A percentile compares a stretch with the other conserved stretches of the same genome.
phyloP scores from a whole-genome alignment of 2,888 invertebrate genomes.

The Chironomus tentans region DNA sequence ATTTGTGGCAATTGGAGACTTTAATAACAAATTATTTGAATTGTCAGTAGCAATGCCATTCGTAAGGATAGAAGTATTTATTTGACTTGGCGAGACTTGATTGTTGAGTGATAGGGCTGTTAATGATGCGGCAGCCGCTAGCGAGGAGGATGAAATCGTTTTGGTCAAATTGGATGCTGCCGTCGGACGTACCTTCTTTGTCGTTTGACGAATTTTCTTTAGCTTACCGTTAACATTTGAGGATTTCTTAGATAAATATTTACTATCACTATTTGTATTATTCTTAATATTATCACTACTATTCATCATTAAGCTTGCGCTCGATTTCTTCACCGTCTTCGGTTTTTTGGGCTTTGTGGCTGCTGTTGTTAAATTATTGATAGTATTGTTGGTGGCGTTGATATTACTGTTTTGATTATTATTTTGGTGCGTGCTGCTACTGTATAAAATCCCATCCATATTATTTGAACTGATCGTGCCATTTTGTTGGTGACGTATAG shows the following conservation, averaged over 20 bases:
- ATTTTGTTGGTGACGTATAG: neutral
- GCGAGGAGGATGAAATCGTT: neutral
- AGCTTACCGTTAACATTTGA: conserved; percentile 18
- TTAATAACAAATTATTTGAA: neutral
- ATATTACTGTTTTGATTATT: conserved; percentile 6
- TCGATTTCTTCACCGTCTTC: neutral
- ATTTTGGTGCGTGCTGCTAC: conserved; percentile 6
- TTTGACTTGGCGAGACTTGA: conserved; percentile 7
- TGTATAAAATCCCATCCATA: neutral
- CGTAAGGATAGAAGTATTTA: neutral
- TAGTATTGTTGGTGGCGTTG: neutral
- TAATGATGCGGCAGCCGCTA: conserved; percentile 4
- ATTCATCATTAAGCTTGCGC: conserved; percentile 4
- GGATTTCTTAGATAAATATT: conserved; percentile 13
- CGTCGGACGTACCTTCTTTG: conserved; percentile 9
- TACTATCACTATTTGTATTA: conserved; percentile 14
- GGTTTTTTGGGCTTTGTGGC: neutral
- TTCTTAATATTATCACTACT: conserved; percentile 17
- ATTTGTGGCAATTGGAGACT: conserved; percentile 18
- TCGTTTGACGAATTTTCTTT: conserved; percentile 22
- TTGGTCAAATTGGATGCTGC: neutral
- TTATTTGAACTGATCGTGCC: conserved; percentile 19
- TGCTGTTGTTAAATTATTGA: neutral
- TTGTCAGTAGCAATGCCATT: neutral
- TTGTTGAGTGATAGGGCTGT: conserved; percentile 16